Evolutionary conservation across 2,113 vertebrate species (phyloP).

Genomic region (Apaloderma vittatum): DNA sequence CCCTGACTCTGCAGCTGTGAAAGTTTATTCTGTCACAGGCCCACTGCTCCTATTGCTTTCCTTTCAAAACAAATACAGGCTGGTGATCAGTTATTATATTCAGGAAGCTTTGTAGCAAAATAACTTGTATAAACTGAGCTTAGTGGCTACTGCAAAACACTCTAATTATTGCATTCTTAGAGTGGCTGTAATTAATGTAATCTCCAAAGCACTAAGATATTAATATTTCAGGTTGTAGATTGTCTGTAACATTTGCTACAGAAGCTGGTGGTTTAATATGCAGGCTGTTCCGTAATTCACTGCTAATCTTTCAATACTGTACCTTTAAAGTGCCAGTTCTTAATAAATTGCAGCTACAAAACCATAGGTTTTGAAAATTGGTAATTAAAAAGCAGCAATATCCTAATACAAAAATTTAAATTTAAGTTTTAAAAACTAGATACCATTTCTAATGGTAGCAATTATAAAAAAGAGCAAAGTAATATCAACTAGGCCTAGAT

Average conservation of each 20-base stretch:
- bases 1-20: not conserved
- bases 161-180: constrained; percentile 63
- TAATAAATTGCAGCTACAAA: constrained; percentile 53
- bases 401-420: not conserved
- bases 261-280: constrained; percentile 57
- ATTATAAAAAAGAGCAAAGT: not conserved
- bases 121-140: constrained; percentile 62
- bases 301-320: constrained; percentile 62
- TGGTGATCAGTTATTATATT: not conserved
- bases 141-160: constrained; percentile 42
- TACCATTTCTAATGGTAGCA: not conserved
- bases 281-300: constrained; percentile 56
- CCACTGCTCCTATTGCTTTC: not conserved
- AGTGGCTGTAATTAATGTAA: constrained; percentile 71
- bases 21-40: not conserved
- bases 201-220: constrained; percentile 60
- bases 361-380: constrained; percentile 28
- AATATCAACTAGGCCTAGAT: not conserved
- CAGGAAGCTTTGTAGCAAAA: constrained; percentile 36
- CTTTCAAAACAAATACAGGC: not conserved
- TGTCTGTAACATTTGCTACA: constrained; percentile 62
- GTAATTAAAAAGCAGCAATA: constrained; percentile 14
- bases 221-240: constrained; percentile 75
- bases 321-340: constrained; percentile 24
- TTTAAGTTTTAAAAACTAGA: not conserved